A percentile compares a stretch with the other conserved stretches of the same genome.
These are phyloP conservation scores for Phenganax marumi DNA, from an alignment of 92 coral and sea anemone genomes.

Conservation along the genomic window DNA sequence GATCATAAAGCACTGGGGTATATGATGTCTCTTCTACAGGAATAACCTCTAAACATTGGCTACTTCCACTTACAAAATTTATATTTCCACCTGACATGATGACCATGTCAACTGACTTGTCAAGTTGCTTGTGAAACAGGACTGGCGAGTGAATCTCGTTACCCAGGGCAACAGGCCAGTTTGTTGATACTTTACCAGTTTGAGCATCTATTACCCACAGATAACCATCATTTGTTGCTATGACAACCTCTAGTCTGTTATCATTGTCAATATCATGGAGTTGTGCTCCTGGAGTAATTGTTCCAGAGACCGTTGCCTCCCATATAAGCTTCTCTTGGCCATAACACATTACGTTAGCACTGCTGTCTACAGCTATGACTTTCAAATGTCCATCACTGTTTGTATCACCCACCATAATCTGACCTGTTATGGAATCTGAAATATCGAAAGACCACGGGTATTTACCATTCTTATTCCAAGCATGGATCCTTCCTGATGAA, in stretches of 20 bases:
- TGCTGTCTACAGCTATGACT: constrained; percentile 73
- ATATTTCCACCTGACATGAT: constrained; percentile 25
- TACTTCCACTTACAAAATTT: constrained; percentile 13
- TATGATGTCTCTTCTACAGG: constrained; percentile 24
- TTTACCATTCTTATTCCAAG: constrained; percentile 60
- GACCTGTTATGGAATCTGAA: constrained; percentile 17
- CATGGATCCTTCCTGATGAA: constrained; percentile 63
- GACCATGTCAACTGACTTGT: background rate
- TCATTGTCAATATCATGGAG: constrained; percentile 87
- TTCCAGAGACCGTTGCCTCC: constrained; percentile 85
- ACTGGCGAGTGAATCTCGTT: constrained; percentile 67
- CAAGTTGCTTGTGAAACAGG: constrained; percentile 59
- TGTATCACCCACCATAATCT: constrained; percentile 85
- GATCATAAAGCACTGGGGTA: constrained; percentile 22
- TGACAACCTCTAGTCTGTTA: constrained; percentile 65
- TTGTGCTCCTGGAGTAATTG: constrained; percentile 77
- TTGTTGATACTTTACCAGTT: constrained; percentile 66
- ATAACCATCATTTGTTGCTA: constrained; percentile 95
- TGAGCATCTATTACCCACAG: constrained; percentile 83
- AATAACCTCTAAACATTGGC: constrained; percentile 22
- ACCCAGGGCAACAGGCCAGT: constrained; percentile 86
- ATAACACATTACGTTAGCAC: constrained; percentile 86
- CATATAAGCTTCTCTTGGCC: constrained; percentile 71
- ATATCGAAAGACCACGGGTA: constrained; percentile 61
- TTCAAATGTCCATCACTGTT: constrained; percentile 79